These are phyloP conservation scores for Mylabris phalerata DNA, from an alignment of 1,140 invertebrate species.

Conservation along the genomic window DNA sequence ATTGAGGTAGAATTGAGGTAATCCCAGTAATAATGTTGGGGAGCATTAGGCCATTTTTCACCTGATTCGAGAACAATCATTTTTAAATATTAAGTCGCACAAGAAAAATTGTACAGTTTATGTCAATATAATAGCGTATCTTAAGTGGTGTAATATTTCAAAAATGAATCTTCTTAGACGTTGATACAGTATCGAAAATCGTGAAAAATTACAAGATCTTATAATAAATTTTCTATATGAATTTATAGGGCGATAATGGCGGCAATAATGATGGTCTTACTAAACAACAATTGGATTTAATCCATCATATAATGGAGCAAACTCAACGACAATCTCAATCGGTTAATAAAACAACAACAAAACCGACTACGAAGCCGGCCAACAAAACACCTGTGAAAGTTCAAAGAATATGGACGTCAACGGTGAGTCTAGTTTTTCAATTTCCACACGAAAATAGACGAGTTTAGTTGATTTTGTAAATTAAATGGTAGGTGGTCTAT, in stretches of 20 bases:
- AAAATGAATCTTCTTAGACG: too few species aligned
- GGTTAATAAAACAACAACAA: slow-evolving; percentile 34
- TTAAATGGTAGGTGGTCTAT: neutral
- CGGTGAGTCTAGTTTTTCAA: slow-evolving; percentile 10
- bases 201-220: too few species aligned
- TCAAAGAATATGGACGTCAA: slow-evolving; percentile 24
- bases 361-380: slow-evolving; percentile 30
- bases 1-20: slow-evolving; percentile 16
- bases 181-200: too few species aligned
- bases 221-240: too few species aligned
- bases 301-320: slow-evolving; percentile 72
- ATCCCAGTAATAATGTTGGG: slow-evolving; percentile 20
- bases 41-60: slow-evolving; percentile 8
- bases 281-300: slow-evolving; percentile 66
- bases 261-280: slow-evolving; percentile 58
- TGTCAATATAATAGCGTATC: neutral
- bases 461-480: too few species aligned
- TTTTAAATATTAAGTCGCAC: slow-evolving; percentile 12
- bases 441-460: neutral
- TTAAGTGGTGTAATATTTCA: too few species aligned
- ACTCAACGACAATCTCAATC: slow-evolving; percentile 49
- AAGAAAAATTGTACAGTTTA: slow-evolving; percentile 1
- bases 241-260: slow-evolving; percentile 41
- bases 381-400: slow-evolving; percentile 34
- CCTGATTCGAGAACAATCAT: neutral